Base-by-base conservation (phyloP, 2,888 invertebrate genomes). In the Meteorus colon region DNA sequence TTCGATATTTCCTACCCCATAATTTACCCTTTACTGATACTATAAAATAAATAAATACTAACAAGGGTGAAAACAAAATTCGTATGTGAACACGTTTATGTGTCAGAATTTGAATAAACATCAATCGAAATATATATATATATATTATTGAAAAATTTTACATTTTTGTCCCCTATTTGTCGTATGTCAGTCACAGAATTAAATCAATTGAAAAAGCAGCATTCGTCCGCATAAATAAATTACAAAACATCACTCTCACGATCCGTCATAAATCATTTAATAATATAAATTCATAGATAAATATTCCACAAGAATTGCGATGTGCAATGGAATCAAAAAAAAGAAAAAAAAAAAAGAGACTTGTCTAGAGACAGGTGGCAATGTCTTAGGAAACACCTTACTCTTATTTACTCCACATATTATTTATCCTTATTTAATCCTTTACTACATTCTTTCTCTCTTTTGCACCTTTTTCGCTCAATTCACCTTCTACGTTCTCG, bases 381-480 rank as follows among this genome's bases (percentile, higher is more conserved):
- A 74, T 77, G 76, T 77, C 78, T 73, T 60, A 34, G 67, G 8
- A 59, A 76, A 77, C 76, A 76, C 74, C 74, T 78, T 67, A 65
- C 68, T 60, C 75, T 66, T 69, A 72, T 73, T 60, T 60, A 68
- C 76, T 74, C 62, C 69, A 69, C 60, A 62, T 74, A 60, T 66
- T 29, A 12, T 63, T 55, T 63, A 67, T 65, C 37, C 14, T 45
- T 24, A 19, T 66, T 41, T 41, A 41, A 66, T 66, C 24, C 24
- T 60, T 69, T 60, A 60, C 24, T 24, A 60, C 66, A 24, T 31
- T 24, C 51, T 27, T 67, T 67, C 24, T 24, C 24, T 24, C 55
- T 62, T 66, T 41, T 12, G 4, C 19, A 19, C n/a, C 19, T 55
- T 24, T n/a, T 19, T 24, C 24, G 24, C n/a, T 55, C n/a, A 48